Base-by-base conservation (phyloP, 2,797 vertebrate genomes). In the Lateolabrax maculatus region DNA sequence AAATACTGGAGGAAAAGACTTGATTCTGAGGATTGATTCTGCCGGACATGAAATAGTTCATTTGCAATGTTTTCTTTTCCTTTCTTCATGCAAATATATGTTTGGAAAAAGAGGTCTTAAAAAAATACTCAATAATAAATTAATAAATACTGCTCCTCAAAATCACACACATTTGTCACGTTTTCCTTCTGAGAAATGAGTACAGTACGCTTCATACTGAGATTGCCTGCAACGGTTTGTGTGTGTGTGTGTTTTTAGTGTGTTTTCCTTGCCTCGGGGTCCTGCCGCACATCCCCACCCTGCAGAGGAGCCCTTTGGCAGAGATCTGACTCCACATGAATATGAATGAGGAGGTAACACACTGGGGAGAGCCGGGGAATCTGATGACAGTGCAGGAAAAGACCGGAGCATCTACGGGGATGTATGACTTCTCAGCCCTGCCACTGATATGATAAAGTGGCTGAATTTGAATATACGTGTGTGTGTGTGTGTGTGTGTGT, bases 301-400 rank as follows among this genome's bases (percentile, higher is more conserved):
- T 56, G 43, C 75, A 87, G 67, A 83, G 36, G 69, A 89, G 78
- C 82, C 85, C 87, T 84, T 83, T 71, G 81, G 90, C 80, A 64
- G 74, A 86, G 77, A 90, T 88, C 88, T 85, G 80, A 84, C 82
- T 84, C 67, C 3, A 76, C 83, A 92, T 94, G 84, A 92, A 95
- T 94, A 93, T 92, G 89, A 84, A 92, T 93, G 90, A 90, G 87
- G 75, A 74, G 52, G 79, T 72, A 83, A 83, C 84, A 84, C 90
- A 79, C 87, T 64, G 57, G 92, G 90, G 90, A 88, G 71, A 83
- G 85, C 55, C 25, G 13, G 81, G 58, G 85, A 90, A 89, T 92
- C 86, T 94, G 94, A 93, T 94, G 94, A 94, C 91, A 64, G 92
- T 87, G 93, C 93, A 93, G 91, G 90, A 94, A 92, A 89, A 81